phyloP scores from a whole-genome alignment of 2,888 invertebrate species.

The Strigamia maritima region DNA sequence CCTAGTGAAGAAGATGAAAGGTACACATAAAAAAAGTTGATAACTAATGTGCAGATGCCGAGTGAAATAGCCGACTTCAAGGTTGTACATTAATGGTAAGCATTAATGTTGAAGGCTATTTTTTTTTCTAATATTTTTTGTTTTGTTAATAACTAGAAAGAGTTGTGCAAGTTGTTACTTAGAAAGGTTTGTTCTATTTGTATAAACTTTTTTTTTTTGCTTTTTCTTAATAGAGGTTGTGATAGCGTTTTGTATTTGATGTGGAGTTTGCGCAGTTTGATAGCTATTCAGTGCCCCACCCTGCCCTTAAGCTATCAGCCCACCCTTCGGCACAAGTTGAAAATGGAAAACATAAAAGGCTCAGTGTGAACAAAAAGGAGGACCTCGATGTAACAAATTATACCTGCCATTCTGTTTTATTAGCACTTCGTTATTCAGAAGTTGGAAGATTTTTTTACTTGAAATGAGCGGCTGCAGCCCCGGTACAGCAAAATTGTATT shows the following conservation, averaged over 20 bases:
- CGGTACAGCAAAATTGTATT: not conserved
- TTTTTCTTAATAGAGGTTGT: conserved; percentile 12
- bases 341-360: conserved; percentile 32
- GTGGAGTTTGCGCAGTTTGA: conserved; percentile 31
- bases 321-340: conserved; percentile 32
- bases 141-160: not conserved
- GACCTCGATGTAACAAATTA: conserved; percentile 25
- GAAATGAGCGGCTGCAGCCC: conserved; percentile 1
- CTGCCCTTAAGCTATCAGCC: conserved; percentile 31
- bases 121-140: not conserved
- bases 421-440: conserved; percentile 23
- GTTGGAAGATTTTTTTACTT: conserved; percentile 19
- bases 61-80: conserved; percentile 32
- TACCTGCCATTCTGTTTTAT: conserved; percentile 19
- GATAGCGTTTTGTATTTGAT: conserved; percentile 32
- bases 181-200: not conserved
- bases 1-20: conserved; percentile 2
- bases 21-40: not conserved
- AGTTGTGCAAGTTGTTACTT: not conserved
- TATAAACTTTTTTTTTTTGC: not conserved
- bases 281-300: conserved; percentile 34
- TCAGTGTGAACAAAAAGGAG: conserved; percentile 27
- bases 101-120: conserved; percentile 30
- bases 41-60: conserved; percentile 17
- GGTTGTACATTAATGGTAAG: conserved; percentile 26